Percentiles rank a stretch among this genome's conserved stretches.
phyloP scores from a whole-genome alignment of 35 echinoderm and acorn worm species.

The Heliocidaris erythrogramma region DNA sequence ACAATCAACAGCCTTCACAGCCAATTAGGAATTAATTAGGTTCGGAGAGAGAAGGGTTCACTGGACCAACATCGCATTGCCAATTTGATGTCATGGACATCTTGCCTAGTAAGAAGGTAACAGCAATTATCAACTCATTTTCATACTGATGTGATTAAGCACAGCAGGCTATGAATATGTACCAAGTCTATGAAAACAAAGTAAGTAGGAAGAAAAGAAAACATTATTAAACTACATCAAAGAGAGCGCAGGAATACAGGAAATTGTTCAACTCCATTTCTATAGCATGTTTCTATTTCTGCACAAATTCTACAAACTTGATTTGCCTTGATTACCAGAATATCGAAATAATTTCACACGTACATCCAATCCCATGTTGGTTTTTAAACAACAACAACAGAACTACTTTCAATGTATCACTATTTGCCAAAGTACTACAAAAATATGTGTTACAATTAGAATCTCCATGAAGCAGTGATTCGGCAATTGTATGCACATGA shows the following conservation, averaged over 20 bases:
- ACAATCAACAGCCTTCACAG: conserved; percentile 1
- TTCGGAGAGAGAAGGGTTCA: background rate
- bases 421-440: no score
- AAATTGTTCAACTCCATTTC: background rate
- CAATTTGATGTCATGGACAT: background rate
- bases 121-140: background rate
- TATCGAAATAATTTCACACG: no score
- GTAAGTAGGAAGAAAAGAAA: background rate
- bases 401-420: no score
- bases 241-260: background rate
- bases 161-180: background rate
- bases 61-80: background rate
- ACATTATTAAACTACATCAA: background rate
- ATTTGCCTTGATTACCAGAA: no score
- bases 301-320: background rate
- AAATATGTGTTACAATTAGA: no score
- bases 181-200: background rate
- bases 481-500: no score
- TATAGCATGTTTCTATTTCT: background rate
- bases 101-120: conserved; percentile 4
- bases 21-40: conserved; percentile 18
- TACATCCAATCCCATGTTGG: no score
- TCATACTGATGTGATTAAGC: background rate
- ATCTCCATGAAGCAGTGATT: no score
- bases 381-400: no score